Conservation (phyloP, 2,797 vertebrate species). For the Xiphophorus birchmanni region DNA sequence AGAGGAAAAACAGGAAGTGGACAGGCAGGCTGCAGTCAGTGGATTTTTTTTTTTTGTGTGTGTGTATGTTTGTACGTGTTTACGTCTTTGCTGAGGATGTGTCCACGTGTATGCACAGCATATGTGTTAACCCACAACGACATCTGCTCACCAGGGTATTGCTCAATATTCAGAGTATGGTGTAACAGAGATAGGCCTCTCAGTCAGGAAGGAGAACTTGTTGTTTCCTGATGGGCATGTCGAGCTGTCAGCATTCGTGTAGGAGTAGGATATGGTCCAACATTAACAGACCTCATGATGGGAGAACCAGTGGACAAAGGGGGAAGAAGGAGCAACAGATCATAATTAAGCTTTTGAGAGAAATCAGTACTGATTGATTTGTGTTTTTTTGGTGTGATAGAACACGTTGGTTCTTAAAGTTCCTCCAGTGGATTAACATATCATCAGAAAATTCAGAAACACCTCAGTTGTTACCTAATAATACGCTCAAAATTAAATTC, state of each 20-base stretch:
- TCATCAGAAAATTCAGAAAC: conserved; percentile 50
- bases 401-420: conserved; percentile 41
- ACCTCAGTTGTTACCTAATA: conserved; percentile 33
- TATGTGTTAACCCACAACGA: conserved; percentile 53
- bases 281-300: conserved; percentile 61
- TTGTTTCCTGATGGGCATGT: conserved; percentile 63
- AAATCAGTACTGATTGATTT: conserved; percentile 66
- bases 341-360: conserved; percentile 46
- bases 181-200: conserved; percentile 51
- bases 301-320: conserved; percentile 54
- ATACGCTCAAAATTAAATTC: background rate
- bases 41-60: conserved; percentile 41
- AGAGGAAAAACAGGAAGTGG: conserved; percentile 84
- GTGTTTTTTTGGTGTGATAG: conserved; percentile 52
- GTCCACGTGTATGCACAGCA: conserved; percentile 48
- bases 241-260: conserved; percentile 55
- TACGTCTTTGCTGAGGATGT: conserved; percentile 32
- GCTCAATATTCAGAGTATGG: conserved; percentile 62
- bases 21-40: conserved; percentile 70
- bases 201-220: conserved; percentile 62
- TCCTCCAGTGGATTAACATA: conserved; percentile 38
- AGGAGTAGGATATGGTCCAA: conserved; percentile 48
- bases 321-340: conserved; percentile 45
- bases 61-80: conserved; percentile 34
- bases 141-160: conserved; percentile 63